These are phyloP conservation scores for Eilema sororculum DNA, from an alignment of 2,888 invertebrate genomes.

Conservation along the genomic window DNA sequence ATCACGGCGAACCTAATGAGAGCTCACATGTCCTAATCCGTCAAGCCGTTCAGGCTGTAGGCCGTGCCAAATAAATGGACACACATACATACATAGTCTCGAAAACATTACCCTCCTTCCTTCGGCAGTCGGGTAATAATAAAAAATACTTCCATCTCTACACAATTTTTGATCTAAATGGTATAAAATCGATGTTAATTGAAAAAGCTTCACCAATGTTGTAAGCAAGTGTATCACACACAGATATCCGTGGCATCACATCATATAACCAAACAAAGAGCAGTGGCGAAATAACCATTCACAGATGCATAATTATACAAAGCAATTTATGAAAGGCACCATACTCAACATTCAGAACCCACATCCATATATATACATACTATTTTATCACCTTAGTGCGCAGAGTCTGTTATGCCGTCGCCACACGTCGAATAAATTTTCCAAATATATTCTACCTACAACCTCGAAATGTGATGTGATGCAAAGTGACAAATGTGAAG, in stretches of 20 bases:
- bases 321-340: neutral
- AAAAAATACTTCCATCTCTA: too few species aligned
- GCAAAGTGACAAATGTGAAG: slow-evolving; percentile 20
- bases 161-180: too few species aligned
- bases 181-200: neutral
- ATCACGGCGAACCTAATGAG: too few species aligned
- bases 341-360: neutral
- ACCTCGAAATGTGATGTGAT: slow-evolving; percentile 18
- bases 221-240: neutral
- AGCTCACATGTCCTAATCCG: too few species aligned
- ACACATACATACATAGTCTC: too few species aligned
- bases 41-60: too few species aligned
- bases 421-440: slow-evolving; percentile 12
- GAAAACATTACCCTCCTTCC: too few species aligned
- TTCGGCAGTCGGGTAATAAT: too few species aligned
- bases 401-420: neutral
- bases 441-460: slow-evolving; percentile 12
- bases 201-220: neutral
- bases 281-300: neutral
- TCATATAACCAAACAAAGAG: neutral
- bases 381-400: neutral
- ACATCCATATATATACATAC: neutral
- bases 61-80: too few species aligned
- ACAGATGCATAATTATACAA: neutral
- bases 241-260: too few species aligned